These are phyloP conservation scores for Volucella zonaria DNA, from an alignment of 2,888 invertebrate species.

Conservation along the genomic window DNA sequence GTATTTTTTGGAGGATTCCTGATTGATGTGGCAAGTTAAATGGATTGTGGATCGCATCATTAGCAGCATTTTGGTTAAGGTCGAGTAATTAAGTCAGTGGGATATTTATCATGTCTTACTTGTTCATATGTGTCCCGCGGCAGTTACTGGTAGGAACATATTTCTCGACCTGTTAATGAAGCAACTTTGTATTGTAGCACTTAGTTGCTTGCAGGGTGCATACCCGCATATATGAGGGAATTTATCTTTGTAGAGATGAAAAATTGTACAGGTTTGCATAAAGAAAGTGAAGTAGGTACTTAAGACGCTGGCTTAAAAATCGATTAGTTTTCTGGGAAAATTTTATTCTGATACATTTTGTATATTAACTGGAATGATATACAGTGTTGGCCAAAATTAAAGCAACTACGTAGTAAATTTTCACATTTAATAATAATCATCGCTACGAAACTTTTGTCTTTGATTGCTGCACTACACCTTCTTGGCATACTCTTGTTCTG, in stretches of 20 bases:
- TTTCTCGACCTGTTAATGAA: slow-evolving; percentile 51
- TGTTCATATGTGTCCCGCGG: slow-evolving; percentile 51
- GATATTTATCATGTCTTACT: slow-evolving; percentile 63
- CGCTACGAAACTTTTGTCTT: too few relatives aligned
- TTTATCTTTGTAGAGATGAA: slow-evolving; percentile 17
- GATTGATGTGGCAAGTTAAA: slow-evolving; percentile 60
- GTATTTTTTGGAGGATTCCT: slow-evolving; percentile 43
- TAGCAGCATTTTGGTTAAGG: slow-evolving; percentile 60
- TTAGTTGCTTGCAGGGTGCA: slow-evolving; percentile 33
- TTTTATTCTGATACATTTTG: too few relatives aligned
- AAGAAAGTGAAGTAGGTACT: neutral
- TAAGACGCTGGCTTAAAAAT: neutral
- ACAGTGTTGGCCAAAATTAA: too few relatives aligned
- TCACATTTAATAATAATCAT: too few relatives aligned
- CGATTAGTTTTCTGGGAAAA: slow-evolving; percentile 13
- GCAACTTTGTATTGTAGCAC: slow-evolving; percentile 48
- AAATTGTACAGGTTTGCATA: slow-evolving; percentile 32
- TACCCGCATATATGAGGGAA: slow-evolving; percentile 6
- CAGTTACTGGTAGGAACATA: slow-evolving; percentile 29
- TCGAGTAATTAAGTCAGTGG: slow-evolving; percentile 72
- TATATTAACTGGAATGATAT: too few relatives aligned
- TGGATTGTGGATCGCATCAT: slow-evolving; percentile 69
- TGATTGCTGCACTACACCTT: too few relatives aligned
- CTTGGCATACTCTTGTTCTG: too few relatives aligned
- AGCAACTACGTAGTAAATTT: too few relatives aligned